These are phyloP conservation scores for Brachynemurus nebulosus DNA, from an alignment of 2,888 invertebrate genomes.

Conservation along the genomic window DNA sequence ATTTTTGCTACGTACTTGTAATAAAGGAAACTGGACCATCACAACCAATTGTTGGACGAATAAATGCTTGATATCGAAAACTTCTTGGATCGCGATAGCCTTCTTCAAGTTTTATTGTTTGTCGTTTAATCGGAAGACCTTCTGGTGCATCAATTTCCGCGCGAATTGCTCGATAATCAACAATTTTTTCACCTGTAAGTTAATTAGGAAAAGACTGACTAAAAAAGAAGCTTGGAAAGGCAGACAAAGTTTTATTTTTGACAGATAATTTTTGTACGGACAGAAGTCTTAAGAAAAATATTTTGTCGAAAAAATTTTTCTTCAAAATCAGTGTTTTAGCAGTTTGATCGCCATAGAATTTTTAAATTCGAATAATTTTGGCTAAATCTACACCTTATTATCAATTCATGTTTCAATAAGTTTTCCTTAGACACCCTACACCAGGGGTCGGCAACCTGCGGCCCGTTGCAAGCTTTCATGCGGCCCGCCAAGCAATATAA, in stretches of 20 bases:
- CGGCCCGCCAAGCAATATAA: too few species aligned
- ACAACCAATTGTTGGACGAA: slow-evolving; percentile 41
- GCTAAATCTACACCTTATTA: too few species aligned
- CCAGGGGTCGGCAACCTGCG: too few species aligned
- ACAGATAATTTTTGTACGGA: too few species aligned
- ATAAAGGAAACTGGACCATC: slow-evolving; percentile 27
- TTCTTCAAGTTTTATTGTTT: slow-evolving; percentile 38
- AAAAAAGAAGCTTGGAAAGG: background rate
- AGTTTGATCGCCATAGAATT: too few species aligned
- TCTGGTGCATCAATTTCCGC: slow-evolving; percentile 45
- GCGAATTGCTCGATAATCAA: slow-evolving; percentile 40
- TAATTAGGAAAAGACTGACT: background rate
- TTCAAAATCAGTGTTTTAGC: too few species aligned
- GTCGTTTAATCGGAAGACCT: slow-evolving; percentile 41
- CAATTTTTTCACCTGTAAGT: slow-evolving; percentile 34
- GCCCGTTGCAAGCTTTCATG: too few species aligned
- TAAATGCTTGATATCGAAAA: slow-evolving; percentile 40
- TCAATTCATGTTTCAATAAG: too few species aligned
- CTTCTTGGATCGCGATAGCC: slow-evolving; percentile 49
- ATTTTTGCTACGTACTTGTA: slow-evolving; percentile 23
- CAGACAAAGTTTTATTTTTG: too few species aligned
- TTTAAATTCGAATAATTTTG: too few species aligned
- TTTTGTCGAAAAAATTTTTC: too few species aligned
- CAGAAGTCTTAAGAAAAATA: background rate
- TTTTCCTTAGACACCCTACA: too few species aligned